Base-by-base conservation (phyloP, 2,797 vertebrate genomes). In the Neopelma chrysocephalum region DNA sequence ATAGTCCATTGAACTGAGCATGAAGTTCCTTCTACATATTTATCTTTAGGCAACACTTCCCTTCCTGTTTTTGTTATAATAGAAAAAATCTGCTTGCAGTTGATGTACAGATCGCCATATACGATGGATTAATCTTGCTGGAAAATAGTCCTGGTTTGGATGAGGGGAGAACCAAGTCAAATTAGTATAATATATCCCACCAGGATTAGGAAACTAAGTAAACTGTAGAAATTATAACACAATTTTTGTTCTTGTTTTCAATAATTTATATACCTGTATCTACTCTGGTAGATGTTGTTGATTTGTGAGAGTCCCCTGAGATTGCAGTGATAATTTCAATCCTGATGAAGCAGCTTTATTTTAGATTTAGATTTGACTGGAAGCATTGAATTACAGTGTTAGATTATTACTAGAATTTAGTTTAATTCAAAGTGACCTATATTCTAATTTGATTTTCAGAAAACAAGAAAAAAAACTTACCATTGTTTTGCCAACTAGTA, bases 1-100 rank as follows among this genome's bases (percentile, higher is more conserved):
- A 34, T 76, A 31, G 9, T 68, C 34, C 13, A 15, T 22, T 26
- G 61, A 71, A 42, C n/a, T 51, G 15, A 81, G 8, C 15, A 4
- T 65, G 31, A 76, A 69, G 25, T 68, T 94, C 12, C n/a, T 71
- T 85, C 76, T 47, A 89, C 64, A 18, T 87, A 48, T 47, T 87
- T 82, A 9, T 43, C 27, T 68, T 75, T 38, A 69, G 23, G 29
- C 22, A 65, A 16, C 5, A 4, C 3, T 72, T 92, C 34, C 15
- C 15, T 76, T 51, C 51, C 5, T 82, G 12, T 11, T 81, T 68
- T 69, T 87, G 8, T 77, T 78, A 6, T 11, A 56, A 34, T 10
- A 60, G 22, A 60, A 80, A 40, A 69, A 13, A 11, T 76, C 4
- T 62, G 7, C 17, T 71, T 87, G 53, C 22, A 26, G 8, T 32